Conservation (phyloP, 2,888 invertebrate species). For the Aspidapion aeneum region DNA sequence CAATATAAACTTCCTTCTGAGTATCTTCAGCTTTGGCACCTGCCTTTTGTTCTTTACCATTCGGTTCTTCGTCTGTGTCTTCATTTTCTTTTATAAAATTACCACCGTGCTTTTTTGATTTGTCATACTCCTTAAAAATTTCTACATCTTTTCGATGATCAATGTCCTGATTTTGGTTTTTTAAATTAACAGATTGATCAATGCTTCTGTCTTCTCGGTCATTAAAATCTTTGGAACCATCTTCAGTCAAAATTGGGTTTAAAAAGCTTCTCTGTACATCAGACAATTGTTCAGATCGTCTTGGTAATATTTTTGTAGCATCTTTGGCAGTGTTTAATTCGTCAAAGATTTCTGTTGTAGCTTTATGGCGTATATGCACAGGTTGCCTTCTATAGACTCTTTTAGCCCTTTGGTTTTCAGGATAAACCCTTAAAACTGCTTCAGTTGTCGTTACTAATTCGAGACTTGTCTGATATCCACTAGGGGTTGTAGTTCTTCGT, state of each 20-base stretch:
- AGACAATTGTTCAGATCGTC: constrained; percentile 3
- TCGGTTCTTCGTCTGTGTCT: constrained; percentile 14
- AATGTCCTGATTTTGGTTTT: not conserved
- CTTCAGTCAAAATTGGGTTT: not conserved
- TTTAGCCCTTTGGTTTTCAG: constrained; percentile 26
- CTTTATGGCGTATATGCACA: constrained; percentile 30
- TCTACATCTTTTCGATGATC: constrained; percentile 20
- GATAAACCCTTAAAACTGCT: constrained; percentile 15
- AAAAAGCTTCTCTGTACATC: not conserved
- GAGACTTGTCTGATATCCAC: not conserved
- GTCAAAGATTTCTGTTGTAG: constrained; percentile 24
- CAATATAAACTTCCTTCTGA: not conserved
- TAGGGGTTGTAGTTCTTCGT: not conserved
- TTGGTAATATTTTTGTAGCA: constrained; percentile 5
- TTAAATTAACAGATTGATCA: constrained; percentile 2
- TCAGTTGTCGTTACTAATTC: not conserved
- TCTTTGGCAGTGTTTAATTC: constrained; percentile 4
- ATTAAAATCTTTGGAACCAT: not conserved
- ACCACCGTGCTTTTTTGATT: constrained; percentile 30
- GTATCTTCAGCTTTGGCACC: not conserved
- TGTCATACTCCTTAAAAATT: constrained; percentile 26
- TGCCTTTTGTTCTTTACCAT: too few relatives aligned
- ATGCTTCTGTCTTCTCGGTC: constrained; percentile 1
- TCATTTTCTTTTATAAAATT: constrained; percentile 26
- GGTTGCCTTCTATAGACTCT: constrained; percentile 37